Conservation (phyloP, 2,888 invertebrate genomes). For the Pammene aurita region DNA sequence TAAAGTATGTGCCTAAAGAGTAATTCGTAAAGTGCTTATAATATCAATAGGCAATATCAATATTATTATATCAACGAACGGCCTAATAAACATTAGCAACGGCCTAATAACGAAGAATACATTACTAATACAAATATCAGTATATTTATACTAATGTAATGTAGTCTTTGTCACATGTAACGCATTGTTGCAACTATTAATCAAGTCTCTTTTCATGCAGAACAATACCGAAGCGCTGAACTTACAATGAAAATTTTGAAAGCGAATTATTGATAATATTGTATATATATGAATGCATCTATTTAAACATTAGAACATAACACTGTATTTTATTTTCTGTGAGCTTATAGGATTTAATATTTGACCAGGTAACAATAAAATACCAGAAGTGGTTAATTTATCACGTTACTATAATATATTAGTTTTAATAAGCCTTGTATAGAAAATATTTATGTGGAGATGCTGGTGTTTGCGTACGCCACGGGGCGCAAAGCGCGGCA, state of each 20-base stretch:
- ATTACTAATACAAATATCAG: no score
- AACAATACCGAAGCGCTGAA: conserved; percentile 53
- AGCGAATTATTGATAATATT: conserved; percentile 51
- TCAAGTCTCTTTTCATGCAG: conserved; percentile 55
- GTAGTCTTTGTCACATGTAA: background rate
- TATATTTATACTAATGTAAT: no score
- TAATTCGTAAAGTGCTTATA: no score
- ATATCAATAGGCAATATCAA: no score
- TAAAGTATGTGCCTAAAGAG: no score
- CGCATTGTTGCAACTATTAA: conserved; percentile 29
- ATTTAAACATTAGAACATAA: conserved; percentile 16
- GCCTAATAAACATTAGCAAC: no score
- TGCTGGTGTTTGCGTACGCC: conserved; percentile 9
- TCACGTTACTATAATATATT: background rate
- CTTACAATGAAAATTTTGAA: conserved; percentile 59
- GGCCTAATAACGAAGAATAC: no score
- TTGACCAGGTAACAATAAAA: background rate
- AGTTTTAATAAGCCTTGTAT: conserved; percentile 10
- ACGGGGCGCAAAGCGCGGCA: conserved; percentile 11
- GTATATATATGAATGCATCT: conserved; percentile 45
- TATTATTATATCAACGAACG: no score
- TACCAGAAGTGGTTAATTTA: background rate
- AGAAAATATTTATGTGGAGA: conserved; percentile 12
- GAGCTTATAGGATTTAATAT: background rate
- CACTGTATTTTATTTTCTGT: background rate